A percentile compares a stretch with the other conserved stretches of the same genome.
Evolutionary conservation across 2,113 vertebrate species (phyloP).

Genomic region (Calonectris borealis): DNA sequence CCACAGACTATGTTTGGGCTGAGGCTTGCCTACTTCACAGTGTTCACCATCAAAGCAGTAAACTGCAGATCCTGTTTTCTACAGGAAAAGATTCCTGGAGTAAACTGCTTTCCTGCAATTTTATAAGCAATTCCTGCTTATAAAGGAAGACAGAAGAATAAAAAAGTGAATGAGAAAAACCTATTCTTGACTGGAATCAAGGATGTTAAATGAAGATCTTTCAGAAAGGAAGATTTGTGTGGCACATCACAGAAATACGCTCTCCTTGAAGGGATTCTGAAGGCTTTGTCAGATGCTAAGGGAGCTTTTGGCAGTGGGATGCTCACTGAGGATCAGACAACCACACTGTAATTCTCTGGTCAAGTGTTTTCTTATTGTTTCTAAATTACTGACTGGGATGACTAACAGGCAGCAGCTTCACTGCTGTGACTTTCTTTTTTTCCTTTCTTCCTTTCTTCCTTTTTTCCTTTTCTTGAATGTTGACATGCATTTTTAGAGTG

Average conservation of each 20-base stretch:
- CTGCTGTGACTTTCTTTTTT: neutral
- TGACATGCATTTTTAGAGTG: neutral
- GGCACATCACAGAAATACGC: neutral
- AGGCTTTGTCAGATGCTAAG: neutral
- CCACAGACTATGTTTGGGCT: neutral
- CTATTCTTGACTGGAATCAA: neutral
- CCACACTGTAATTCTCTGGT: conserved; percentile 50
- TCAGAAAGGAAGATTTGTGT: neutral
- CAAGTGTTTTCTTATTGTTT: conserved; percentile 57
- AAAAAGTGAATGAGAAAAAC: neutral
- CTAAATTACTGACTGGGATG: conserved; percentile 50
- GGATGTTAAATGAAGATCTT: neutral
- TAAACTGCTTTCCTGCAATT: neutral
- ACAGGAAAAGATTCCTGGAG: neutral
- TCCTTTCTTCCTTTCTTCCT: neutral
- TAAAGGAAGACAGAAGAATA: neutral
- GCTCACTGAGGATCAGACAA: conserved; percentile 37
- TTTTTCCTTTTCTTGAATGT: neutral
- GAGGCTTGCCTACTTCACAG: neutral
- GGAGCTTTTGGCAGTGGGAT: conserved; percentile 8
- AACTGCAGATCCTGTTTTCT: neutral
- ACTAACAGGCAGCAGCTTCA: neutral
- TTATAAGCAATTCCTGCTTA: neutral
- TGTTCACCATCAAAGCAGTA: neutral
- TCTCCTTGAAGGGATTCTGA: neutral